These are phyloP conservation scores for Nylanderia fulva DNA, from an alignment of 1,140 invertebrate genomes.

Conservation along the genomic window DNA sequence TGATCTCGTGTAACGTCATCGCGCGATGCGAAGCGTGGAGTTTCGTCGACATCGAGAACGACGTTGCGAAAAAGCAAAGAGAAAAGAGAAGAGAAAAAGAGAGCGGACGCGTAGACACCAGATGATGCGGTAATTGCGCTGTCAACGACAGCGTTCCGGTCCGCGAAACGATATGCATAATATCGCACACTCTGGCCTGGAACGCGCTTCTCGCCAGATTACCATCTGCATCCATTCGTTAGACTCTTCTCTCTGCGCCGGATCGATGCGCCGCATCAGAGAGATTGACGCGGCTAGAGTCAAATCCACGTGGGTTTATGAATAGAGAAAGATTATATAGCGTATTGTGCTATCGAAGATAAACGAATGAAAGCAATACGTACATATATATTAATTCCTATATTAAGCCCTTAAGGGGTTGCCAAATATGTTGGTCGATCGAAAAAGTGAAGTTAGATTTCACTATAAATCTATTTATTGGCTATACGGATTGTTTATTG, in stretches of 20 bases:
- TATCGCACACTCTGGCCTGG: constrained; percentile 37
- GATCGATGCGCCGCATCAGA: constrained; percentile 60
- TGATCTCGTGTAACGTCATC: constrained; percentile 33
- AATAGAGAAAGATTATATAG: background rate
- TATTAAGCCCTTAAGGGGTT: no score
- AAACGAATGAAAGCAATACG: background rate
- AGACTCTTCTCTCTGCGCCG: constrained; percentile 5
- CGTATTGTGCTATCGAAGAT: background rate
- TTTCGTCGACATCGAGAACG: constrained; percentile 23
- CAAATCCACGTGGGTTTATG: constrained; percentile 50
- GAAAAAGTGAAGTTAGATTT: no score
- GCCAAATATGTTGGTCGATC: no score
- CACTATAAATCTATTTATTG: no score
- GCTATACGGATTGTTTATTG: no score
- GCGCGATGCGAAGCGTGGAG: background rate
- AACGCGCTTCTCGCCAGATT: constrained; percentile 66
- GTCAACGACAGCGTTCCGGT: constrained; percentile 75
- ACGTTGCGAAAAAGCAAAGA: background rate
- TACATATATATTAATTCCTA: no score
- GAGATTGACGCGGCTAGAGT: constrained; percentile 54
- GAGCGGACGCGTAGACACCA: constrained; percentile 71
- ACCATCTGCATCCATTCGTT: constrained; percentile 64
- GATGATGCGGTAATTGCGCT: constrained; percentile 79
- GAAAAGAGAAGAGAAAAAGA: constrained; percentile 33
- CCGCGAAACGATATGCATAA: constrained; percentile 63